Evolutionary conservation across 2,888 invertebrate species (phyloP).

Genomic region (Euplagia quadripunctaria): DNA sequence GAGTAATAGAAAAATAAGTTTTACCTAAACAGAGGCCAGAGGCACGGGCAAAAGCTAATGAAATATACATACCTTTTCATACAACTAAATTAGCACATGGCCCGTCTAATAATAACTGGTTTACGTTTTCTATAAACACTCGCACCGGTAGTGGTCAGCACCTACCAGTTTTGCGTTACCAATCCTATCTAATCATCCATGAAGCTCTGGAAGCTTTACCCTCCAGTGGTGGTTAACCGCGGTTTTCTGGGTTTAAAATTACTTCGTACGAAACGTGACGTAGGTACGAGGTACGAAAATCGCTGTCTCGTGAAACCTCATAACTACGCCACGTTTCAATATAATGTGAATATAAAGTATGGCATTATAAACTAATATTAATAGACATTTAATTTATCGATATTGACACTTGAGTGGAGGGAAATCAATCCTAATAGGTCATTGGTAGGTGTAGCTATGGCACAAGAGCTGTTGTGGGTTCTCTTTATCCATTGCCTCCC

Average conservation of each 20-base stretch:
- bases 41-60: background rate
- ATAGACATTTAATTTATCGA: too few species aligned
- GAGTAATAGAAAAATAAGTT: too few species aligned
- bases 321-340: background rate
- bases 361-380: too few species aligned
- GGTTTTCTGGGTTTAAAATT: background rate
- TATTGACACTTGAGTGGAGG: too few species aligned
- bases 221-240: background rate
- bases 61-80: background rate
- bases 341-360: background rate
- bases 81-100: background rate
- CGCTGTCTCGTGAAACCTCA: background rate
- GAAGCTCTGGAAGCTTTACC: background rate
- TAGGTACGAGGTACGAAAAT: background rate
- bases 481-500: background rate
- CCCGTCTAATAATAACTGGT: background rate
- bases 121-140: background rate
- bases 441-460: too few species aligned
- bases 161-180: background rate
- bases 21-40: too few species aligned
- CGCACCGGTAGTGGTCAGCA: background rate
- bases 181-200: background rate
- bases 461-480: too few species aligned
- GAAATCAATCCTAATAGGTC: too few species aligned
- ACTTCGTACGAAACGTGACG: slow-evolving; percentile 3